Conservation (phyloP, 2,113 vertebrate genomes). For the Lonchura striata region DNA sequence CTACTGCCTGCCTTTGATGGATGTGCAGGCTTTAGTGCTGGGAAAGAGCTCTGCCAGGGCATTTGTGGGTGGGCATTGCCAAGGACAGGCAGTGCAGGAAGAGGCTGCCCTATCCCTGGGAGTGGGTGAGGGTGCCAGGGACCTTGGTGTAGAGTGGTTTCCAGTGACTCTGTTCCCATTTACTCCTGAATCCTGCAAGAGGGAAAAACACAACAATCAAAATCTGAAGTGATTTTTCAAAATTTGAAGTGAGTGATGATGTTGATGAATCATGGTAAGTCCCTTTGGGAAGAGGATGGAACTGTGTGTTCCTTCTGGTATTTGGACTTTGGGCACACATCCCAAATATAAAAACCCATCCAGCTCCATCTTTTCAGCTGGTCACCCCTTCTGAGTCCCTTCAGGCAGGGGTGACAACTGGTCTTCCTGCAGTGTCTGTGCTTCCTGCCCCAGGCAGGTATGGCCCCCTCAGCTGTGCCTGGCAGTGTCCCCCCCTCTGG, state of each 20-base stretch:
- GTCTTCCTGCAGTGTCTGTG: background rate
- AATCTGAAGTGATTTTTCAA: background rate
- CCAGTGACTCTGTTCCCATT: background rate
- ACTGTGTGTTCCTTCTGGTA: background rate
- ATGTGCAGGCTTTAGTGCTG: background rate
- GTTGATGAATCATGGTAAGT: background rate
- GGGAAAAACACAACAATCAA: fast-evolving
- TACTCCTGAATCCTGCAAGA: background rate
- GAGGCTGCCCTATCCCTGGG: background rate
- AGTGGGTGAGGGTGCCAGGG: background rate
- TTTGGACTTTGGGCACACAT: background rate
- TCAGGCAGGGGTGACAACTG: background rate
- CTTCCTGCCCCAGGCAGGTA: background rate
- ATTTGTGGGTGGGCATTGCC: background rate
- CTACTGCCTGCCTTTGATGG: background rate
- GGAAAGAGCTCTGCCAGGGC: background rate
- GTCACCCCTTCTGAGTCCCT: background rate
- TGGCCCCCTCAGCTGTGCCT: background rate
- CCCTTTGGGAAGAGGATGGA: background rate
- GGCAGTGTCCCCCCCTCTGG: background rate
- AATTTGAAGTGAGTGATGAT: background rate
- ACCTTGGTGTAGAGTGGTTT: background rate
- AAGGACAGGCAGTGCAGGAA: background rate
- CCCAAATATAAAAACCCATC: background rate
- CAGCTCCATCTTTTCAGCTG: background rate